Evolutionary conservation across 2,888 invertebrate genomes (phyloP).

Genomic region (Nomada ferruginata): DNA sequence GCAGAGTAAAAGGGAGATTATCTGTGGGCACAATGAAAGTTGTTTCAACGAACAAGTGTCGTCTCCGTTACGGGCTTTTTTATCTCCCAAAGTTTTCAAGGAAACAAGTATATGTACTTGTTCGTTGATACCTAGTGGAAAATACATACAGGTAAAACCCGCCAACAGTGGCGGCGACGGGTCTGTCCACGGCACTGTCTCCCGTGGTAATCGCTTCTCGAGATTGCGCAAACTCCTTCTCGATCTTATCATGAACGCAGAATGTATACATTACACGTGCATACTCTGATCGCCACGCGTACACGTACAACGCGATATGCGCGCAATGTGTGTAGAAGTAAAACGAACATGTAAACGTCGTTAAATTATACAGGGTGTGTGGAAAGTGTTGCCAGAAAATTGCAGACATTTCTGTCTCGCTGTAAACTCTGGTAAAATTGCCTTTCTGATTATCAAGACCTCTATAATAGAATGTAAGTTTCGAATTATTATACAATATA

Average conservation of each 20-base stretch:
- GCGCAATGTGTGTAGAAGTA: constrained; percentile 12
- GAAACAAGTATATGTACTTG: background rate
- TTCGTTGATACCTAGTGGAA: constrained; percentile 12
- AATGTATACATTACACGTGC: constrained; percentile 46
- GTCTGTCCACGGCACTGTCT: constrained; percentile 58
- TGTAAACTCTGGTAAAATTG: too few species aligned
- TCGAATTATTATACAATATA: too few species aligned
- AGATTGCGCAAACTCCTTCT: constrained; percentile 72
- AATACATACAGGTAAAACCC: constrained; percentile 29
- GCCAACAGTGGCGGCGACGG: constrained; percentile 55
- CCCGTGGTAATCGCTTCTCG: constrained; percentile 68
- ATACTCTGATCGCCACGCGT: background rate
- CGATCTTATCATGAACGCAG: constrained; percentile 69
- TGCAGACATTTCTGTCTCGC: too few species aligned
- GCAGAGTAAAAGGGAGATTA: background rate
- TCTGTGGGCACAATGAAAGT: background rate
- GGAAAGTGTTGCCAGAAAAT: background rate
- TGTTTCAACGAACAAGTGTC: background rate
- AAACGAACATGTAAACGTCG: constrained; percentile 16
- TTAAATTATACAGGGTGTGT: background rate
- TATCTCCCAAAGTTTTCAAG: background rate
- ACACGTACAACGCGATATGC: constrained; percentile 11
- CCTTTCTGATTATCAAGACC: too few species aligned
- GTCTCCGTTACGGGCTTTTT: background rate
- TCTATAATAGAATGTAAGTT: too few species aligned